Percentiles rank a stretch among this genome's conserved stretches.
These are phyloP conservation scores for Drosophila chauvacae DNA, from an alignment of 1,140 invertebrate species.

Conservation along the genomic window DNA sequence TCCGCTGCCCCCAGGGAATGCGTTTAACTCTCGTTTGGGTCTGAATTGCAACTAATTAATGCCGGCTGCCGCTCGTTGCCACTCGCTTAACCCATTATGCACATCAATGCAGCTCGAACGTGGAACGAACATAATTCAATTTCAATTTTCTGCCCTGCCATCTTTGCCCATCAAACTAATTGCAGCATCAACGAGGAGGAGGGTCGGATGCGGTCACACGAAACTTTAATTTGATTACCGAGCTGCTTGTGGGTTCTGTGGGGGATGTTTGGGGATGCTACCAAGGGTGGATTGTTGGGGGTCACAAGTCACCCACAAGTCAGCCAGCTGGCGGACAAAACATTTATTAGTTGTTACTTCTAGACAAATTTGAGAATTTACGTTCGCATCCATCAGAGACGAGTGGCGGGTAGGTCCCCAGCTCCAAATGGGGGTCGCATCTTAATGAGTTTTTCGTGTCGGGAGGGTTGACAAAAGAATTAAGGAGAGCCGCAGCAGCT, in stretches of 20 bases:
- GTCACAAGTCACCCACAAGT: slow-evolving; percentile 39
- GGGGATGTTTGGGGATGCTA: neutral
- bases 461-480: slow-evolving; percentile 48
- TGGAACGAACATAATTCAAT: slow-evolving; percentile 49
- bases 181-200: slow-evolving; percentile 50
- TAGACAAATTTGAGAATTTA: slow-evolving; percentile 70
- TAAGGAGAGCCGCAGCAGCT: slow-evolving; percentile 31
- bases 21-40: slow-evolving; percentile 16
- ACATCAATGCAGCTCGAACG: slow-evolving; percentile 33
- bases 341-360: slow-evolving; percentile 76
- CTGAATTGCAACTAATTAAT: slow-evolving; percentile 43
- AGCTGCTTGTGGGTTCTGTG: slow-evolving; percentile 43
- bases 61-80: slow-evolving; percentile 37
- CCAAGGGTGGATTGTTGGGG: neutral
- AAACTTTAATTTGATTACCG: slow-evolving; percentile 74
- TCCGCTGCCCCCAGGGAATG: neutral
- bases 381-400: slow-evolving; percentile 47
- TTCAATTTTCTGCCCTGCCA: slow-evolving; percentile 60
- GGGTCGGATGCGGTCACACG: slow-evolving; percentile 56
- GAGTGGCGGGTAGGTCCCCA: neutral
- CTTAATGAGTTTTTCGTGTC: slow-evolving; percentile 74
- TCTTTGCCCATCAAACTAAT: slow-evolving; percentile 64
- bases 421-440: slow-evolving; percentile 21
- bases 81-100: slow-evolving; percentile 46
- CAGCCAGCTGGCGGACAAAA: slow-evolving; percentile 47